phyloP scores from a whole-genome alignment of 2,888 invertebrate genomes.

The Pristionchus japonicus region DNA sequence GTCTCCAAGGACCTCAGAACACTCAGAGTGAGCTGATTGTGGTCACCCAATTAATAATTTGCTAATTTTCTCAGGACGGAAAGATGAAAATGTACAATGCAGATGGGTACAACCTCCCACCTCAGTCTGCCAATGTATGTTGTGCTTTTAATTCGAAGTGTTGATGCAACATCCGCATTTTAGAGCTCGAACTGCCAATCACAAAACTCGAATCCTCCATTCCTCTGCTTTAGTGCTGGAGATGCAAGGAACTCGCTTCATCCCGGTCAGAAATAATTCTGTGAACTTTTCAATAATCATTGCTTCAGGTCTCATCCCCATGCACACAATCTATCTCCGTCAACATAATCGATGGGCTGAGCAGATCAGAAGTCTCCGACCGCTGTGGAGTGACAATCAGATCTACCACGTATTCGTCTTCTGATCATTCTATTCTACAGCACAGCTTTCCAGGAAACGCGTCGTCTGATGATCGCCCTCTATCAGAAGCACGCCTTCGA shows the following conservation, averaged over 20 bases:
- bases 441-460: conserved; percentile 64
- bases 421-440: too few relatives aligned
- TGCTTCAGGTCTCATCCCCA: conserved; percentile 52
- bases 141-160: too few relatives aligned
- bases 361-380: conserved; percentile 47
- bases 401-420: too few relatives aligned
- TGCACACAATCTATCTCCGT: conserved; percentile 65
- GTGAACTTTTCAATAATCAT: too few relatives aligned
- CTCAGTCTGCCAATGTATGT: background rate
- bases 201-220: background rate
- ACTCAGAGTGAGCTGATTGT: conserved; percentile 77
- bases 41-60: background rate
- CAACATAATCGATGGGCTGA: conserved; percentile 69
- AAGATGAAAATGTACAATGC: conserved; percentile 9
- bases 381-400: conserved; percentile 54
- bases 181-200: conserved; percentile 52
- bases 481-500: conserved; percentile 79
- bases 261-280: conserved; percentile 50
- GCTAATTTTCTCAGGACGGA: background rate
- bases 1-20: conserved; percentile 85
- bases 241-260: conserved; percentile 67
- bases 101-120: conserved; percentile 17
- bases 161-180: too few relatives aligned
- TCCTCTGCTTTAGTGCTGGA: conserved; percentile 57
- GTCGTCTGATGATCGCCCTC: conserved; percentile 75